Conservation (phyloP, 2,113 vertebrate species). For the Megaceryle maxima region DNA sequence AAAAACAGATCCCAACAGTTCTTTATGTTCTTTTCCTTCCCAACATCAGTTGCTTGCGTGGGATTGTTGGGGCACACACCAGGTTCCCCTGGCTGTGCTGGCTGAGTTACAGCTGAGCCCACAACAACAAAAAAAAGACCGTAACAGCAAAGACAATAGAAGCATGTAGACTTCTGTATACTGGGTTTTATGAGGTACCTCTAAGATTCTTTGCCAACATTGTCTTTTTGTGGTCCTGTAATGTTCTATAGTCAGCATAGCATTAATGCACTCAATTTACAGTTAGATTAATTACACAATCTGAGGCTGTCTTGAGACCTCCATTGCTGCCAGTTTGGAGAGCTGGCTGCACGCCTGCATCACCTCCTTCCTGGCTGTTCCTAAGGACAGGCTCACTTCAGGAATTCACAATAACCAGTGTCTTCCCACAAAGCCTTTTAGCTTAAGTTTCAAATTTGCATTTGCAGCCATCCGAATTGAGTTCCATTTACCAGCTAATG, state of each 20-base stretch:
- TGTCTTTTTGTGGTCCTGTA: neutral
- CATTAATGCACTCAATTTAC: neutral
- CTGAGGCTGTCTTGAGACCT: neutral
- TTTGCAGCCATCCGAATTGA: neutral
- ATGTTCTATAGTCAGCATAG: neutral
- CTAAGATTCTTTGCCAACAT: neutral
- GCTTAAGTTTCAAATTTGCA: neutral
- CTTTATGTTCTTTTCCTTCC: neutral
- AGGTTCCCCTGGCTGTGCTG: neutral
- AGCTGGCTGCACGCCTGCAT: neutral
- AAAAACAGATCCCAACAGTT: neutral
- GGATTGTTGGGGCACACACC: neutral
- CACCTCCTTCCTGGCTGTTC: neutral
- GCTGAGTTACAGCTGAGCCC: neutral
- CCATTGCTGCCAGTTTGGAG: neutral
- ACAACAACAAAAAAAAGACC: neutral
- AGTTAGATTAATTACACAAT: neutral
- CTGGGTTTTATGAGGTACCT: neutral
- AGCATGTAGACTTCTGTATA: neutral
- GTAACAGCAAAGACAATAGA: fast-evolving
- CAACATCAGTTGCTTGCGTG: neutral
- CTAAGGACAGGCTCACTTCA: neutral
- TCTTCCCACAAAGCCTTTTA: neutral
- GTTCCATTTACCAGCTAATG: neutral
- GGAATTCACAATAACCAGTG: neutral